These are phyloP conservation scores for Nibea albiflora DNA, from an alignment of 2,113 vertebrate genomes.

Conservation along the genomic window DNA sequence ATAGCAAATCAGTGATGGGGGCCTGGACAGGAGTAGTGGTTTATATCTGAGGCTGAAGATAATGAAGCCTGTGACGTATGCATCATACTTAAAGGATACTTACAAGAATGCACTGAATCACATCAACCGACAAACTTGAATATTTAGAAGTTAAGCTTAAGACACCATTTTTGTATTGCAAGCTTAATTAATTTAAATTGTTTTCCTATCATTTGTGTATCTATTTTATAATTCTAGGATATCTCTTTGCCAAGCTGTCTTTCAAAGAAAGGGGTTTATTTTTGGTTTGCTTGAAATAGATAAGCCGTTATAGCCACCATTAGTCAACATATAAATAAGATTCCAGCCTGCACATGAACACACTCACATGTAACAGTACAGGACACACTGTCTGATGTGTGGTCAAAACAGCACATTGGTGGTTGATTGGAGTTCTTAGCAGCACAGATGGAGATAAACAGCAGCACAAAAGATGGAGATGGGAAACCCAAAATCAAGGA, in stretches of 20 bases:
- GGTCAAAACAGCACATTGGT: constrained; percentile 14
- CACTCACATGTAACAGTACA: neutral
- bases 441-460: constrained; percentile 42
- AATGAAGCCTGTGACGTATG: neutral
- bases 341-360: neutral
- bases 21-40: neutral
- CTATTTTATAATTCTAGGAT: neutral
- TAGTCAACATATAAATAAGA: constrained; percentile 2
- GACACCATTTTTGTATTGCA: neutral
- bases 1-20: neutral
- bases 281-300: neutral
- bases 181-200: neutral
- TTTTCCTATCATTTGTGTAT: neutral
- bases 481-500: constrained; percentile 40
- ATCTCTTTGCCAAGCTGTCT: no score
- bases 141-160: no score
- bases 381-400: neutral
- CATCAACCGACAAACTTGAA: neutral
- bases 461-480: constrained; percentile 27
- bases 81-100: neutral
- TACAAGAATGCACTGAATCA: neutral
- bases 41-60: neutral
- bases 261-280: neutral
- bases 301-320: neutral
- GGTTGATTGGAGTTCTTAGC: constrained; percentile 10